phyloP scores from a whole-genome alignment of 2,888 invertebrate species.

The Lasioglossum villosulum region DNA sequence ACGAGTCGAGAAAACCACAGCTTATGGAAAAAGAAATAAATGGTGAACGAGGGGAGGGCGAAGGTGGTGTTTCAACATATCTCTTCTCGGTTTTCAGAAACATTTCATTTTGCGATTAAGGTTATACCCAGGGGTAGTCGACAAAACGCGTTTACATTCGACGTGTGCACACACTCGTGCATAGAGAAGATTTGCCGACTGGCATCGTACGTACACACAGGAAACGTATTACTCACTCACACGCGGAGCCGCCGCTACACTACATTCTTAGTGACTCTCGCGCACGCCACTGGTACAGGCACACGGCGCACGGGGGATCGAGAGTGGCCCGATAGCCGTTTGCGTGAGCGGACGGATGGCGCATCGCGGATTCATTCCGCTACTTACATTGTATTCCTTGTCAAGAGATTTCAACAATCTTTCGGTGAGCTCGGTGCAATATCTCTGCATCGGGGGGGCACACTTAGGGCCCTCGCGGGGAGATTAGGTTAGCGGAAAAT shows the following conservation, averaged over 20 bases:
- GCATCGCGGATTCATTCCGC: slow-evolving; percentile 75
- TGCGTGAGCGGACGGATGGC: slow-evolving; percentile 88
- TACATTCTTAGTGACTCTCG: slow-evolving; percentile 69
- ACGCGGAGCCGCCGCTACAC: slow-evolving; percentile 62
- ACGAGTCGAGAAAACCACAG: not conserved
- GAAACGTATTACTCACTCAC: slow-evolving; percentile 56
- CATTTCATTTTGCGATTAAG: slow-evolving; percentile 59
- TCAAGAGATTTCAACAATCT: slow-evolving; percentile 98
- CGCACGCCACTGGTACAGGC: slow-evolving; percentile 75
- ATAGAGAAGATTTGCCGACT: slow-evolving; percentile 52
- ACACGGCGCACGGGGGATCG: slow-evolving; percentile 75
- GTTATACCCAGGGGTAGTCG: slow-evolving; percentile 71
- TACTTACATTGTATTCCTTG: slow-evolving; percentile 98
- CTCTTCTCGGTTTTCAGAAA: not conserved
- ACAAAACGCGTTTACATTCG: slow-evolving; percentile 58
- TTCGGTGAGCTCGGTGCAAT: slow-evolving; percentile 94
- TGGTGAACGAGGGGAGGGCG: not conserved
- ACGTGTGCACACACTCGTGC: slow-evolving; percentile 52
- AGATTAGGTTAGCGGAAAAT: slow-evolving; percentile 76
- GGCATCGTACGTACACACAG: slow-evolving; percentile 57
- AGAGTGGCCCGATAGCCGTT: slow-evolving; percentile 83
- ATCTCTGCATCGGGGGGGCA: slow-evolving; percentile 85
- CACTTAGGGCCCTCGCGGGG: slow-evolving; percentile 83
- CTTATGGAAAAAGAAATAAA: not conserved
- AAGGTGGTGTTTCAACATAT: slow-evolving; percentile 6